Conservation (phyloP, 1,140 invertebrate genomes). For the Aphaenogaster floridana region DNA sequence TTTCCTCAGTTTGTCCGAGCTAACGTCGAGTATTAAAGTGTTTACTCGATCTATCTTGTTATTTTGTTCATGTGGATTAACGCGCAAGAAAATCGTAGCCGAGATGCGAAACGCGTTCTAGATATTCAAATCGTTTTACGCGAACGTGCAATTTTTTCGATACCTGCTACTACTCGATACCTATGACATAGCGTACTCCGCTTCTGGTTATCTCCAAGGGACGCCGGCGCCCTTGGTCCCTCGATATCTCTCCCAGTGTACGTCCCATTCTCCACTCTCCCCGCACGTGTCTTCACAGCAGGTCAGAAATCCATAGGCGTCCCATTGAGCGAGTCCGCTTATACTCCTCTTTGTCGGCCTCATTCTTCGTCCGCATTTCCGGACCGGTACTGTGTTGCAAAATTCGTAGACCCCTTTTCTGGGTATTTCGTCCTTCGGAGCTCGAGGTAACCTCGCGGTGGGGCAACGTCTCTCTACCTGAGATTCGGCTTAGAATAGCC, state of each 20-base stretch:
- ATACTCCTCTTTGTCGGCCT: slow-evolving; percentile 41
- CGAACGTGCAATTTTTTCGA: not conserved
- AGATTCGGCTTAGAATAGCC: slow-evolving; percentile 15
- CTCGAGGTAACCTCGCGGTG: not conserved
- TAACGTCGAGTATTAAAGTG: not conserved
- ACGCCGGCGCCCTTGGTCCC: slow-evolving; percentile 2
- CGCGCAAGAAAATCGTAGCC: no score
- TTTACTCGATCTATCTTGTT: not conserved
- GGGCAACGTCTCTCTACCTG: slow-evolving; percentile 33
- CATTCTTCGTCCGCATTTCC: slow-evolving; percentile 44
- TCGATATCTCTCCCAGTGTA: not conserved
- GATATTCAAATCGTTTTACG: not conserved
- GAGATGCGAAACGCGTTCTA: not conserved
- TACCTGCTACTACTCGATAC: no score
- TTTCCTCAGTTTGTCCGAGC: not conserved
- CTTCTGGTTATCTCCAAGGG: not conserved
- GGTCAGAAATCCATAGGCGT: not conserved
- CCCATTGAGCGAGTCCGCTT: not conserved
- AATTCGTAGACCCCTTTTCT: slow-evolving; percentile 69
- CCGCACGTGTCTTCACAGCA: not conserved
- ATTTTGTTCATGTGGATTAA: not conserved
- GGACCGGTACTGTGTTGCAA: slow-evolving; percentile 57
- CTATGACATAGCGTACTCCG: no score
- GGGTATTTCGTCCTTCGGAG: slow-evolving; percentile 38
- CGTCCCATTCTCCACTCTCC: not conserved